Conservation (phyloP, 2,113 vertebrate genomes). For the Cinclus cinclus region DNA sequence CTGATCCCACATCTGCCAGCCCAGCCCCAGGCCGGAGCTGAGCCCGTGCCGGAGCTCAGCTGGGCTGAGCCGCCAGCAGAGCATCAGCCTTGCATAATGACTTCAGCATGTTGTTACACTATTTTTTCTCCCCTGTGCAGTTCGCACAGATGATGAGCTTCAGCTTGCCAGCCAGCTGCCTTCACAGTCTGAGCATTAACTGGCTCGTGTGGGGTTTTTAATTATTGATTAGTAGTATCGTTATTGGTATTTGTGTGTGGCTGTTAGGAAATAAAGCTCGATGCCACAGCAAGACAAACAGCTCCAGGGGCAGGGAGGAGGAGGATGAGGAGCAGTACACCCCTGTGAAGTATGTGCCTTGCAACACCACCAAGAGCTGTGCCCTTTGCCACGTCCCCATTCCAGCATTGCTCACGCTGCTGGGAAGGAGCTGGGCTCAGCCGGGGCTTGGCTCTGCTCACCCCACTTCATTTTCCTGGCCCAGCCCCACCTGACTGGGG, state of each 20-base stretch:
- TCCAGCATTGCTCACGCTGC: neutral
- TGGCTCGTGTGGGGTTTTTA: neutral
- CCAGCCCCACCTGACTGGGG: constrained; percentile 18
- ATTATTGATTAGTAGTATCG: neutral
- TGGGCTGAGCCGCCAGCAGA: neutral
- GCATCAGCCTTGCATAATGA: neutral
- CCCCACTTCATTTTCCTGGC: constrained; percentile 59
- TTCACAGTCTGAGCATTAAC: neutral
- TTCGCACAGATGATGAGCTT: neutral
- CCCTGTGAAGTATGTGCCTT: constrained; percentile 31
- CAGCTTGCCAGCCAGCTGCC: neutral
- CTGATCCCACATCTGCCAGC: neutral
- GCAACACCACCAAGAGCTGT: neutral
- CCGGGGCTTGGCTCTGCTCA: constrained; percentile 8
- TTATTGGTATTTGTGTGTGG: neutral
- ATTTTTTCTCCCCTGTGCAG: neutral
- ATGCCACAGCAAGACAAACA: neutral
- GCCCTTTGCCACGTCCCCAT: constrained; percentile 48
- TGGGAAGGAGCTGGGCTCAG: constrained; percentile 8
- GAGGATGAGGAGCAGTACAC: neutral
- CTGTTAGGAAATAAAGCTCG: neutral
- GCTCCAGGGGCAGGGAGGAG: neutral
- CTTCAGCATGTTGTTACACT: constrained; percentile 1
- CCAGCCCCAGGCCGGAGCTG: neutral
- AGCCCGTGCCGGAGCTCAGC: neutral